Evolutionary conservation across 2,888 invertebrate species (phyloP), one percentile per base, ranked within the genome.

Genomic region (Agriotes lineatus): DNA sequence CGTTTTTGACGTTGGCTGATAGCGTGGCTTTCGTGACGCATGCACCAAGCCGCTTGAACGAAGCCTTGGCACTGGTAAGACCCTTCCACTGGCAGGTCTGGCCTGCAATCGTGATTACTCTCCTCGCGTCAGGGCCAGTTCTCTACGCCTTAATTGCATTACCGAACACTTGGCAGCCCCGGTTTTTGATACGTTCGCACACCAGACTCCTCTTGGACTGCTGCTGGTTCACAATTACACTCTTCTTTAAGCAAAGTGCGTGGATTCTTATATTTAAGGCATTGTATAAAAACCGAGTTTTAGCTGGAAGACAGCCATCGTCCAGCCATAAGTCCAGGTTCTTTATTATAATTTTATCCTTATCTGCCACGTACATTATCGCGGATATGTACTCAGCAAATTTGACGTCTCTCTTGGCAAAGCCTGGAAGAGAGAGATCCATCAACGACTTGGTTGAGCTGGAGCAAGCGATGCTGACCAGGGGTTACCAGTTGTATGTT

Each of bases 371-470:
- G 0, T 93, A 93, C 80, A 92, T 93, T 2, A 89, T 93, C 54
- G 91, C 91, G 0, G 93, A 93, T 80, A 91, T 93, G 86, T 93
- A 93, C 80, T 92, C 93, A 0, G 93, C 93, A 0, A 93, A 92
- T 81, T 82, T 93, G 70, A 93, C 93, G 7, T 93, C 93, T 1
- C 85, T 93, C 19, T 86, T 93, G 65, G 93, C 93, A 0, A 86
- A 89, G 56, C 93, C 93, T 1, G 91, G 91, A 0, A 86, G 90
- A 76, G 93, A 93, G 79, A 85, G 86, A 39, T 90, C 93, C 0
- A 90, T 93, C 37, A 88, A 90, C 44, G 90, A 89, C 5, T 81
- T 93, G 52, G 86, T 87, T 54, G 90, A 89, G 33, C 78, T 93
- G 25, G 91, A 91, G 74, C 84, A 86, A 63, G 92, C 89, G 0